These are phyloP conservation scores for Coptodon bakossiorum DNA, from an alignment of 2,113 vertebrate genomes.

Conservation along the genomic window DNA sequence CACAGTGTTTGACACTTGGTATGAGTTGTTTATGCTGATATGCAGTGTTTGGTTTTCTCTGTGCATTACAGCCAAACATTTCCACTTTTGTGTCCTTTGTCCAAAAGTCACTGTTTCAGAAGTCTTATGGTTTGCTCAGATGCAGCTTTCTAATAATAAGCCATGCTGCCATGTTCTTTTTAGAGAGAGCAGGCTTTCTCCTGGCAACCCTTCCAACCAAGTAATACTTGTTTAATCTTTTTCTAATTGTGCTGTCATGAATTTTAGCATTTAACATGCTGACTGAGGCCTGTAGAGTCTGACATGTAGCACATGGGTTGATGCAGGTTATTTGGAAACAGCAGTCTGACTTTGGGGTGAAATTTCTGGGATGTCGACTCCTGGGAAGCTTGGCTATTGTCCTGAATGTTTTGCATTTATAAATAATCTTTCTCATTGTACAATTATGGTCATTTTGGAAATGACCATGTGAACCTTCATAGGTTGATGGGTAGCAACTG, in stretches of 20 bases:
- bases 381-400: not conserved
- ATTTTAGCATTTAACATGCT: not conserved
- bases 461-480: not conserved
- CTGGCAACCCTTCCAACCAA: not conserved
- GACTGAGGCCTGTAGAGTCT: not conserved
- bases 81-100: not conserved
- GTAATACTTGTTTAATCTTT: not conserved
- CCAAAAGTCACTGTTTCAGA: not conserved
- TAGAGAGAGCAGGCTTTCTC: not conserved
- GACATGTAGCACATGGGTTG: not conserved
- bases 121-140: not conserved
- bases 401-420: not conserved
- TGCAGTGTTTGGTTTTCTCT: not conserved
- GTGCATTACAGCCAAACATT: not conserved
- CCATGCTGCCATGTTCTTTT: not conserved
- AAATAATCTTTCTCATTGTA: not conserved
- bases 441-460: not conserved
- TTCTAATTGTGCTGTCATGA: not conserved
- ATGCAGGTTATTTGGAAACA: not conserved
- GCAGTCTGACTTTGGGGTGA: not conserved
- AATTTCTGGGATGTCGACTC: not conserved
- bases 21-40: not conserved
- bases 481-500: not conserved
- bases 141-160: not conserved
- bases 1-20: not conserved